Evolutionary conservation across 2,113 vertebrate species (phyloP).

Genomic region (Dromiciops gliroides): DNA sequence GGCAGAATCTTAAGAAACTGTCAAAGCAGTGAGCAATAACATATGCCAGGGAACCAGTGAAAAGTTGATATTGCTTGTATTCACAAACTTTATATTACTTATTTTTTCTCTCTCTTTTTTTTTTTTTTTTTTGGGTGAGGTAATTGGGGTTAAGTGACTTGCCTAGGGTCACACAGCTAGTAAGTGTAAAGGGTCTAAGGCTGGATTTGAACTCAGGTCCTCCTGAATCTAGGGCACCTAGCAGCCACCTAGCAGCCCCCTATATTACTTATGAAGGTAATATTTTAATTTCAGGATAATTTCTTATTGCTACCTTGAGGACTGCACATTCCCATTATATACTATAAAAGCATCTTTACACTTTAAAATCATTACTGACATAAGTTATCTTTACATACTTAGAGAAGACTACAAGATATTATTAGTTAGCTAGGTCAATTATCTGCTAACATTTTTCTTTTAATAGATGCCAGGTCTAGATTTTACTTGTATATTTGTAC

Average conservation of each 20-base stretch:
- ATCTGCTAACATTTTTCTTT: background rate
- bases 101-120: no score
- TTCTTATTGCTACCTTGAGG: background rate
- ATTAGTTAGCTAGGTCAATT: background rate
- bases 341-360: background rate
- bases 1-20: background rate
- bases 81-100: background rate
- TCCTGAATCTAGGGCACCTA: no score
- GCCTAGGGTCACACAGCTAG: no score
- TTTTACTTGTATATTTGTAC: background rate
- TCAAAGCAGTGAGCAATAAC: background rate
- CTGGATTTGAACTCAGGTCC: no score
- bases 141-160: no score
- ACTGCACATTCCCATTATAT: background rate
- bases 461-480: background rate
- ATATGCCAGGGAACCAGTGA: background rate
- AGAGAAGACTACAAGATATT: background rate
- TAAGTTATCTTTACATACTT: background rate
- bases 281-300: background rate
- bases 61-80: background rate
- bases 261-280: background rate
- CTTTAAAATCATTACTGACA: background rate
- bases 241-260: no score
- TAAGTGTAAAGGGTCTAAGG: no score
- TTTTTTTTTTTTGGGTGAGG: no score